Base-by-base conservation (phyloP, 2,797 vertebrate genomes). In the Chromis chromis region DNA sequence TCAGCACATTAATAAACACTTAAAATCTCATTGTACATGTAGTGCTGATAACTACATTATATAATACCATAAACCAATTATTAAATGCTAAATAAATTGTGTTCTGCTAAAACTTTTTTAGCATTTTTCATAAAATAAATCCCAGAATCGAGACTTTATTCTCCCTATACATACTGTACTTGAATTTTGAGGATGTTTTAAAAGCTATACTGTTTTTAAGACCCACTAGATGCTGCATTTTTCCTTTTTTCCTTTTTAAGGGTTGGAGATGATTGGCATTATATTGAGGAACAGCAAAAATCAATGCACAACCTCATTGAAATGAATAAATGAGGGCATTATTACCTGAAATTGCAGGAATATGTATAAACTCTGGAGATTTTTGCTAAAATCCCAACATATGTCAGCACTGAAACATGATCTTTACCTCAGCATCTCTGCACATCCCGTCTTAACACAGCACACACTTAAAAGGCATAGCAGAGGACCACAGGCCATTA, bases 401-500 rank as follows among this genome's bases (percentile, higher is more conserved):
- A 55, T 53, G n/a, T 62, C 65, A 54, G 36, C 1, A 12, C 33
- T 69, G 57, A 75, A 76, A 69, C 50, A 7, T 33, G 19, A 54
- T 33, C 65, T 77, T 66, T 76, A 85, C 80, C 82, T 79, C 79
- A 24, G 16, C n/a, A 25, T 78, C 67, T 58, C 68, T 56, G 59
- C 79, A 60, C 78, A 69, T 70, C 65, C 31, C 25, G 21, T 50
- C 57, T 49, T 1, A 68, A 68, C 79, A 81, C 52, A 75, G 16
- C 65, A 63, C 66, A 64, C 57, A 53, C 73, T 90, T 82, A 76
- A 90, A 91, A 88, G 81, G 75, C 83, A 49, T 64, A 69, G 76
- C 76, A n/a, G 77, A 86, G 84, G 74, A 88, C 48, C 68, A 76
- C 67, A 16, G 78, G 79, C 81, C 85, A 84, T 91, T 90, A 89